Evolutionary conservation across 2,113 vertebrate species (phyloP), one percentile per base, ranked within the genome.

Genomic region (Crotalus tigris): DNA sequence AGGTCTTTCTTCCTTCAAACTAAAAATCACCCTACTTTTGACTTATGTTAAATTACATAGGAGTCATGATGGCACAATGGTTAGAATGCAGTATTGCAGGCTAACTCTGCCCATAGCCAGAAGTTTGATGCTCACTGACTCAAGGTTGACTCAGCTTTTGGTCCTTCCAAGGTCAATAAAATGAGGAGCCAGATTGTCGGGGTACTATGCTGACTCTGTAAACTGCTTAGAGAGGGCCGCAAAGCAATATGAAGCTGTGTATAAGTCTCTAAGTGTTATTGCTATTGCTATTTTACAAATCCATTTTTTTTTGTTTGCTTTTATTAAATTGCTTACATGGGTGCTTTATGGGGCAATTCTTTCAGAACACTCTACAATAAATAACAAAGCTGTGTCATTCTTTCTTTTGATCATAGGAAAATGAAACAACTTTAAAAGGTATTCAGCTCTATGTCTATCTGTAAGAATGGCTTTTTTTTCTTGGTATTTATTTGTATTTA

Each of bases 391-490:
- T 90, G 96, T 90, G 96, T 95, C 96, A 97, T 97, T 97, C 33
- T 39, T 39, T 39, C 1, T 97, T 97, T 97, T 97, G 95, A 97
- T 98, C 96, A 95, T 94, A 97, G 97, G 96, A 96, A 96, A 97
- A 96, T 94, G 96, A 97, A 97, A 97, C 95, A 96, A 97, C 93
- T 96, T 95, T 97, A 97, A 98, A 98, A 90, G 97, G 97, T 97
- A 98, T 98, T 97, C 96, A 97, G 97, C 96, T 96, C 92, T 96
- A 91, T 91, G 92, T 95, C 89, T 96, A 97, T 92, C 87, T 96
- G 59, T 39, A 96, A 95, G 95, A 96, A 95, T 59, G 89, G 64
- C 21, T 39, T 94, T 44, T 97, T 95, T 96, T 92, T 39, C 39
- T 39, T 39, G 39, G 39, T 39, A 39, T 39, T n/a, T 2, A 57